A percentile compares a stretch with the other conserved stretches of the same genome.
These are phyloP conservation scores for Girardia tigrina DNA, from an alignment of 2,888 invertebrate species.

Conservation along the genomic window DNA sequence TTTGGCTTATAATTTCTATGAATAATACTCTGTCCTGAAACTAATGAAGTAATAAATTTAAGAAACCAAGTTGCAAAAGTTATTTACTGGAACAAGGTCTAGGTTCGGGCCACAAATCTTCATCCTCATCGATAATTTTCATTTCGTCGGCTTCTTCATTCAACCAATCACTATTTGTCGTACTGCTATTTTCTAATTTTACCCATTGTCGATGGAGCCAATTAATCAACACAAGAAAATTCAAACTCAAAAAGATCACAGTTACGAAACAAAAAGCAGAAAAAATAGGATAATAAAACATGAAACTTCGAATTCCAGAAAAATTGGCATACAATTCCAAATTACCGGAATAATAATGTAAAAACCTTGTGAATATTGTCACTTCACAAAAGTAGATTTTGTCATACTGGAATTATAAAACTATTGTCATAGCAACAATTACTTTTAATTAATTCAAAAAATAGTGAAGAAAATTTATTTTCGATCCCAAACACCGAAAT, in stretches of 20 bases:
- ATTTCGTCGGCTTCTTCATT: background rate
- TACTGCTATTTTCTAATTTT: background rate
- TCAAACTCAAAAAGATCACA: slow-evolving; percentile 25
- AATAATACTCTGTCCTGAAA: no score
- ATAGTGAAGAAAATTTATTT: no score
- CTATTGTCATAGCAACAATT: no score
- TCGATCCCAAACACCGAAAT: no score
- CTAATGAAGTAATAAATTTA: no score
- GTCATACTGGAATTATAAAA: slow-evolving; percentile 20
- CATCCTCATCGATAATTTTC: no score
- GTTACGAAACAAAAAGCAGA: slow-evolving; percentile 20
- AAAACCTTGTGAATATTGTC: background rate
- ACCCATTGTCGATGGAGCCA: slow-evolving; percentile 29
- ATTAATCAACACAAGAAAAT: slow-evolving; percentile 26
- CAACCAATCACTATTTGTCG: background rate
- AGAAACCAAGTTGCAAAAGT: no score
- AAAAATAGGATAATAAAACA: slow-evolving; percentile 28
- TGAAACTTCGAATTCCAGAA: slow-evolving; percentile 26
- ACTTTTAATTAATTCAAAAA: no score
- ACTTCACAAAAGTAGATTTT: slow-evolving; percentile 21
- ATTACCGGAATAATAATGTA: slow-evolving; percentile 25
- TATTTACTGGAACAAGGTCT: background rate
- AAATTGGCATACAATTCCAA: slow-evolving; percentile 27
- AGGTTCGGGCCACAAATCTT: background rate
- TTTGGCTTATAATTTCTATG: no score